phyloP scores from a whole-genome alignment of 2,888 invertebrate genomes.

The Drosophila quasianomalipes region DNA sequence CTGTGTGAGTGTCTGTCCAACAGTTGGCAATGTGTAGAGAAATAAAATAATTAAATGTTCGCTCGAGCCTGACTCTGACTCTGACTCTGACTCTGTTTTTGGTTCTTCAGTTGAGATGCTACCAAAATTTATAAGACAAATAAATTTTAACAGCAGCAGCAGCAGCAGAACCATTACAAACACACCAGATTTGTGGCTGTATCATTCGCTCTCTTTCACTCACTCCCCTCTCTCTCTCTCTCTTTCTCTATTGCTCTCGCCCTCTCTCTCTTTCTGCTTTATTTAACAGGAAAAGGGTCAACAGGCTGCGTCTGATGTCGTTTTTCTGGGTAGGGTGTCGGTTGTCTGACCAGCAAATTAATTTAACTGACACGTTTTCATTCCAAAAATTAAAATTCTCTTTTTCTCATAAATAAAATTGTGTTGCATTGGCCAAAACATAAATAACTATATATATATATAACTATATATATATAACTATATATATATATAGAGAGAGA shows the following conservation, averaged over 20 bases:
- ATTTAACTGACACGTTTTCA: conserved; percentile 74
- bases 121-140: conserved; percentile 77
- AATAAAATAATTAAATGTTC: conserved; percentile 61
- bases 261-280: background rate
- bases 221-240: background rate
- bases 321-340: conserved; percentile 19
- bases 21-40: conserved; percentile 23
- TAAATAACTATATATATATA: background rate
- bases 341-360: conserved; percentile 70
- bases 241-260: background rate
- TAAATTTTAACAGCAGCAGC: conserved; percentile 60
- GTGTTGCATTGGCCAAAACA: conserved; percentile 39
- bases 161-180: conserved; percentile 43
- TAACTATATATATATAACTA: too few relatives aligned
- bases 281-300: conserved; percentile 43
- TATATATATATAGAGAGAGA: too few relatives aligned
- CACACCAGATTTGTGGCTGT: conserved; percentile 63
- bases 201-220: background rate
- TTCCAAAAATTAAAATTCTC: conserved; percentile 39
- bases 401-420: conserved; percentile 49
- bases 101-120: conserved; percentile 63
- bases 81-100: conserved; percentile 19
- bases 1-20: conserved; percentile 21
- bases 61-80: conserved; percentile 22
- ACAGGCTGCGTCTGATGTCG: conserved; percentile 40